Conservation (phyloP, 2,113 vertebrate genomes). For the Seriola dumerili region DNA sequence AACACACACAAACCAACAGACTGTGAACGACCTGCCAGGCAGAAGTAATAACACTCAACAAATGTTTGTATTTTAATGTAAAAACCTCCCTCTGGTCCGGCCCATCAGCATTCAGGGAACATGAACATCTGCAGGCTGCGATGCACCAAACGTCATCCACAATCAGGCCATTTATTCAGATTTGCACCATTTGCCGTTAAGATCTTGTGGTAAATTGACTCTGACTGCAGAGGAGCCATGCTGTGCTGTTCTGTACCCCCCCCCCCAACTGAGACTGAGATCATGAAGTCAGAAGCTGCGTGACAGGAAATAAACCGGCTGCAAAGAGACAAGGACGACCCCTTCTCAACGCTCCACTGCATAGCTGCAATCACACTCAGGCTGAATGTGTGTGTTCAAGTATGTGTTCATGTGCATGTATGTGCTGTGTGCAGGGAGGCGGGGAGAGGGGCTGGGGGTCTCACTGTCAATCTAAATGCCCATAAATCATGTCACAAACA, state of each 20-base stretch:
- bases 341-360: conserved; percentile 30
- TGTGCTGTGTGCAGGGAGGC: neutral
- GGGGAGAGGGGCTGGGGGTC: too few relatives aligned
- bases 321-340: conserved; percentile 44
- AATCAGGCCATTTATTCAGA: conserved; percentile 24
- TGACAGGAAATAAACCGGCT: conserved; percentile 32
- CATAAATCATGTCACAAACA: conserved; percentile 47
- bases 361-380: neutral
- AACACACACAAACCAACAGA: too few relatives aligned
- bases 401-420: conserved; percentile 14
- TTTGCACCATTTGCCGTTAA: conserved; percentile 23
- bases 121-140: neutral
- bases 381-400: neutral
- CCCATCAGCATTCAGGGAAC: conserved; percentile 1
- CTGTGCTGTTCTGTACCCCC: neutral
- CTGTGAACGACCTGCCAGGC: too few relatives aligned
- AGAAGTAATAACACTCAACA: neutral
- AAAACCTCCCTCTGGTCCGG: neutral
- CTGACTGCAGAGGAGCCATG: conserved; percentile 9
- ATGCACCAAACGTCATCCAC: neutral
- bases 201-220: conserved; percentile 43
- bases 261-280: neutral
- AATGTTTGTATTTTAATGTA: neutral
- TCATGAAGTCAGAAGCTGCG: conserved; percentile 31
- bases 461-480: conserved; percentile 46